A percentile compares a stretch with the other conserved stretches of the same genome.
These are phyloP conservation scores for Cryptocheilus praepositus DNA, from an alignment of 2,888 invertebrate species.

Conservation along the genomic window DNA sequence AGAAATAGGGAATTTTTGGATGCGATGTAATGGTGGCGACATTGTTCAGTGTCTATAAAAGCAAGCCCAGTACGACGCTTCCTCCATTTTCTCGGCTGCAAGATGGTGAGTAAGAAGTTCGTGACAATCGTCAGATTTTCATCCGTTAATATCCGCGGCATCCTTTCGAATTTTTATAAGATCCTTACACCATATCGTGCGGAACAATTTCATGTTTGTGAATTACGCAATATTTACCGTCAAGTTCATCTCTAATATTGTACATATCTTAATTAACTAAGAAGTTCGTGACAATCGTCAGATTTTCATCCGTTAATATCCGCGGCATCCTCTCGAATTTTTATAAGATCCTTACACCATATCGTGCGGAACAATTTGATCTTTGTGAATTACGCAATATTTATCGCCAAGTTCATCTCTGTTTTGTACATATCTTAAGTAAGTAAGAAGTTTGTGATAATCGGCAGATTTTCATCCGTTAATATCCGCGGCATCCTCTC, in stretches of 20 bases:
- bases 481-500: conserved; percentile 31
- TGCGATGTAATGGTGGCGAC: not conserved
- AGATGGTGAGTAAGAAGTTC: conserved; percentile 57
- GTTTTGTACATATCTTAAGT: not conserved
- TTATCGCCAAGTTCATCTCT: not conserved
- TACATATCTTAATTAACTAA: conserved; percentile 7
- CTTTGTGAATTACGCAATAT: not conserved
- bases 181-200: not conserved
- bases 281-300: too few species aligned
- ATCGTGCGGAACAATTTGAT: not conserved
- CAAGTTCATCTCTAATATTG: not conserved
- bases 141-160: conserved; percentile 41
- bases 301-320: conserved; percentile 35
- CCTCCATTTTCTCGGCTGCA: conserved; percentile 63
- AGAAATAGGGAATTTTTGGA: not conserved
- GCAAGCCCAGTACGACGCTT: not conserved
- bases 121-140: not conserved
- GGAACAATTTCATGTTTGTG: not conserved
- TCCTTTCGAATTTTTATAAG: conserved; percentile 22
- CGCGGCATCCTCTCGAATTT: conserved; percentile 31
- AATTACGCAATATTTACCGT: conserved; percentile 5
- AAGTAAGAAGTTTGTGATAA: not conserved
- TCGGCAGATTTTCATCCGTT: conserved; percentile 30
- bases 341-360: not conserved
- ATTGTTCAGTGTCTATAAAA: not conserved